Base-by-base conservation (phyloP, 2,797 vertebrate species). In the Etheostoma nigrum region DNA sequence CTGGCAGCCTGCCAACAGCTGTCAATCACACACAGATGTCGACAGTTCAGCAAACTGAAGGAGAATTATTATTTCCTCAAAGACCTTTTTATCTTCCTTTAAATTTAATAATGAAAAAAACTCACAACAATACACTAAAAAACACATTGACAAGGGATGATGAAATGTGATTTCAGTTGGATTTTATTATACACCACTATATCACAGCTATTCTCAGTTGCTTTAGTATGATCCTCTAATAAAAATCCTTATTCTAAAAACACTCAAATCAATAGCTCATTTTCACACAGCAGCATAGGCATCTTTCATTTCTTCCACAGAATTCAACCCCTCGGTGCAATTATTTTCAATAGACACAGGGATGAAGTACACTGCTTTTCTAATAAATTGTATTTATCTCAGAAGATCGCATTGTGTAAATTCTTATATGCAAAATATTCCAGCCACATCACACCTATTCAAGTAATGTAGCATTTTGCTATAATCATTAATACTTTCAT, bases 231-330 rank as follows among this genome's bases (percentile, higher is more conserved):
- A 83, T 70, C 40, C 51, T 69, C 6, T 51, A 72, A 72, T 76
- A 18, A 79, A 83, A 84, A 77, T 45, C 51, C 44, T 81, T 62
- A 64, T 78, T 79, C 67, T 61, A n/a, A 63, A 78, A 79, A 60
- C 23, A 14, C 42, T 69, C 23, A 72, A 83, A 90, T 89, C 85
- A 86, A 89, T 85, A 80, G 44, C 68, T 85, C 10, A 70, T 88
- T 91, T 82, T 85, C 71, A 81, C 76, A 71, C 74, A 61, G 68
- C 62, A 69, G 72, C 33, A 58, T 19, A 54, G 49, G 36, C 49
- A 18, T 45, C 45, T 78, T 57, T 78, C 59, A 77, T 78, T 84
- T 72, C 52, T 76, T 78, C 67, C 54, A 59, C n/a, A 57, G 12
- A 51, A 63, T 55, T 61, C n/a, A 67, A 76, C 10, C 18, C 19